These are phyloP conservation scores for Paracentrotus lividus DNA, from an alignment of 53 echinoderm and acorn worm genomes.

Conservation along the genomic window DNA sequence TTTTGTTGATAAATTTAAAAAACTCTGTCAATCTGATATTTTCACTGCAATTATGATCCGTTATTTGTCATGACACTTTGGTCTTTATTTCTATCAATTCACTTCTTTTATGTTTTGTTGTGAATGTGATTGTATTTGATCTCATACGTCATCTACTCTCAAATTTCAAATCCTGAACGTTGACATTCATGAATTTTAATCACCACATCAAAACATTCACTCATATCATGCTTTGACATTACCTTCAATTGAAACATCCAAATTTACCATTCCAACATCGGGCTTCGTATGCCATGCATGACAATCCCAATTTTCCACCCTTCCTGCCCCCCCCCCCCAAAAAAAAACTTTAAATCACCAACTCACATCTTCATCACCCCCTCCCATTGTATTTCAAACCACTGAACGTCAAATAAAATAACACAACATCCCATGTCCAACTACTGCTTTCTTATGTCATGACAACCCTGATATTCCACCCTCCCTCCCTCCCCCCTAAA, in stretches of 20 bases:
- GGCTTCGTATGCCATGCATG: no score
- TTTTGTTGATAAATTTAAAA: not conserved
- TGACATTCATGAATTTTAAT: not conserved
- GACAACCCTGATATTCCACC: not conserved
- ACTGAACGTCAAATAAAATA: not conserved
- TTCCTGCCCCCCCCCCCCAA: no score
- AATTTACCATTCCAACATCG: no score
- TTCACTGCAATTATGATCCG: constrained; percentile 42
- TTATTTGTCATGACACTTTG: not conserved
- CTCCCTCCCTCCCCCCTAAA: not conserved
- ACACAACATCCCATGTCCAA: not conserved
- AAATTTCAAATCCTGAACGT: not conserved
- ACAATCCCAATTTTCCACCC: no score
- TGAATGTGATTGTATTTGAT: not conserved
- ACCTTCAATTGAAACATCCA: not conserved
- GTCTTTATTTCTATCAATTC: not conserved
- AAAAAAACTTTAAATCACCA: no score
- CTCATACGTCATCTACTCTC: not conserved
- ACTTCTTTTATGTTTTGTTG: not conserved
- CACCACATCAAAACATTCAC: not conserved
- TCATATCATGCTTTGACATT: constrained; percentile 7
- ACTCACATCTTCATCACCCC: no score
- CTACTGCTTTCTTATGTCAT: not conserved
- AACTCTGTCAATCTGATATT: not conserved
- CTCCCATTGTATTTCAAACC: no score